Evolutionary conservation across 1,140 invertebrate species (phyloP).

Genomic region (Eupeodes corollae): DNA sequence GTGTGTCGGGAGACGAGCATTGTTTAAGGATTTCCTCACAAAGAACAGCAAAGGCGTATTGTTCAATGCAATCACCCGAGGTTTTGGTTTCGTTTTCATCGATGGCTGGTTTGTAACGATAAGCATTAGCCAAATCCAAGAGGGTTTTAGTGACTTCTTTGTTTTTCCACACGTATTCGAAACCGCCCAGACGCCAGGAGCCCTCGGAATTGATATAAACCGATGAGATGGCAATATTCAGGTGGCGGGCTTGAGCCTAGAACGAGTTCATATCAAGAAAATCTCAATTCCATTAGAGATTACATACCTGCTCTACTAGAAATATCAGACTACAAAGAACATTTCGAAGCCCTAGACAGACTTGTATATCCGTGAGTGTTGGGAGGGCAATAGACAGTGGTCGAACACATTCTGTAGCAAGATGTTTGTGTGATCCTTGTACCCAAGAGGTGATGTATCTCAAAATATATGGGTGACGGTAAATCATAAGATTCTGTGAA

Average conservation of each 20-base stretch:
- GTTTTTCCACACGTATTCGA: slow-evolving; percentile 65
- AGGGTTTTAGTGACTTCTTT: slow-evolving; percentile 52
- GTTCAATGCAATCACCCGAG: slow-evolving; percentile 50
- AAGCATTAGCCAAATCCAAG: slow-evolving; percentile 50
- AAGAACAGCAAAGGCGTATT: slow-evolving; percentile 69
- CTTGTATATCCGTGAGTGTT: slow-evolving; percentile 56
- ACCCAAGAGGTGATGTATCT: slow-evolving; percentile 69
- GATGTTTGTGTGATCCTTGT: slow-evolving; percentile 55
- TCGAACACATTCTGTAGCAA: slow-evolving; percentile 64
- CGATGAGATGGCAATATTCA: slow-evolving; percentile 67
- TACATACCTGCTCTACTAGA: slow-evolving; percentile 56
- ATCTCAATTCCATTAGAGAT: background rate
- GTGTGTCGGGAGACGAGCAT: slow-evolving; percentile 26
- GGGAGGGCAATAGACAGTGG: slow-evolving; percentile 53
- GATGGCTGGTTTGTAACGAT: slow-evolving; percentile 54
- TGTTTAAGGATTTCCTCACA: slow-evolving; percentile 58
- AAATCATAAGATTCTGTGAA: slow-evolving; percentile 66
- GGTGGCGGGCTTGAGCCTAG: slow-evolving; percentile 63
- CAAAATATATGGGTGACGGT: slow-evolving; percentile 69
- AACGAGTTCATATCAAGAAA: too few species aligned
- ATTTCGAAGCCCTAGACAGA: slow-evolving; percentile 65
- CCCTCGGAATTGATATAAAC: slow-evolving; percentile 71
- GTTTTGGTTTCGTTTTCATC: slow-evolving; percentile 52
- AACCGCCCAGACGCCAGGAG: slow-evolving; percentile 69
- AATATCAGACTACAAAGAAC: slow-evolving; percentile 66